Evolutionary conservation across 2,888 invertebrate species (phyloP).

Genomic region (Tubiluchus corallicola): DNA sequence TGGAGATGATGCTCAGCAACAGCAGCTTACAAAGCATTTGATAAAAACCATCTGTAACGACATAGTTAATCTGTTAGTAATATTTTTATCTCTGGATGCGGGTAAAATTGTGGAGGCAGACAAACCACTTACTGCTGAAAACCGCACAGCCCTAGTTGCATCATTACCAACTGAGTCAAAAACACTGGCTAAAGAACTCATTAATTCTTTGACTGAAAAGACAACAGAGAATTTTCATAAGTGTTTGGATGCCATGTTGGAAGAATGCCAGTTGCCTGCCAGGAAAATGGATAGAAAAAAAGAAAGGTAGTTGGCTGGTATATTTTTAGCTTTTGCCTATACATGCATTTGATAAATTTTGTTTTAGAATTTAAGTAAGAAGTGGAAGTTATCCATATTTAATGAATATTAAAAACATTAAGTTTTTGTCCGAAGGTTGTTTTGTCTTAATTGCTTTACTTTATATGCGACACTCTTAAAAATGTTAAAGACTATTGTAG

Average conservation of each 20-base stretch:
- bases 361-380: no score
- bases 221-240: not conserved
- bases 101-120: no score
- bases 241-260: not conserved
- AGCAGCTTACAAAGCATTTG: not conserved
- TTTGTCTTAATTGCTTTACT: no score
- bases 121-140: not conserved
- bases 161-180: no score
- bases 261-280: not conserved
- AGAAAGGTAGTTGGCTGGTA: constrained; percentile 33
- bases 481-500: no score
- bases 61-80: not conserved
- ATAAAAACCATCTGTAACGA: not conserved
- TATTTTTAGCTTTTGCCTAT: no score
- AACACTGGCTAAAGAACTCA: not conserved
- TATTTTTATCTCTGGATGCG: not conserved
- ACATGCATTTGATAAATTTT: no score
- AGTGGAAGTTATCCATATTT: no score
- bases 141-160: not conserved
- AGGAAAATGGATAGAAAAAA: constrained; percentile 71
- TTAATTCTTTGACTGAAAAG: not conserved
- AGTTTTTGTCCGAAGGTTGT: no score
- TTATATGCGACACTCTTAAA: no score
- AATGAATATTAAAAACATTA: no score
- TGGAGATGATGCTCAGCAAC: constrained; percentile 14